Base-by-base conservation (phyloP, 2,888 invertebrate species). In the Scelioninae gen. 1 region DNA sequence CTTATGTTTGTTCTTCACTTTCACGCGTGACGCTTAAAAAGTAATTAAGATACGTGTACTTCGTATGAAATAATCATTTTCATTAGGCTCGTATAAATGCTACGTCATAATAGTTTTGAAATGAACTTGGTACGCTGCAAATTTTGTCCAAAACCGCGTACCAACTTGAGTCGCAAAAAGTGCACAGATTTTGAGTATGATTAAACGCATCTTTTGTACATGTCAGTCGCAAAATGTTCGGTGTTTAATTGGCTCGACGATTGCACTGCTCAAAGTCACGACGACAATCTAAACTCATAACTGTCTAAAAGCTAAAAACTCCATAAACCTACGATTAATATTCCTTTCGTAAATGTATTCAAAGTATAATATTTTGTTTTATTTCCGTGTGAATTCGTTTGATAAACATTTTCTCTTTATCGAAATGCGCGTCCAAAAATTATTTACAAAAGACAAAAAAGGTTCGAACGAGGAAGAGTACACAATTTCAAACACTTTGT, bases 241-340 rank as follows among this genome's bases (percentile, higher is more conserved):
- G 69, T 83, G 81, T 88, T 77, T 79, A 87, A 85, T 51, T 87
- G 80, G 77, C 83, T 88, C 86, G 85, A 89, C 87, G 87, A 92
- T 92, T 92, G 92, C 92, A 92, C 92, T 89, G 90, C 90, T 90
- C 86, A 88, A 88, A 90, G 89, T 90, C 88, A 90, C 87, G 89
- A 90, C 87, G 89, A 89, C 86, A 86, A 87, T 77, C 86, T 89
- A 88, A 90, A 88, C 51, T 16, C 78, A 77, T 71, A 68, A 78
- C 66, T 77, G 66, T 82, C 56, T 77, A 77, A 77, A 77, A 77
- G 72, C 82, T 82, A 82, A 40, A 72, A 80, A 80, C 66, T 43
- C 34, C 13, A 15, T 75, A 69, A 80, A 55, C 6, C 74, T 80
- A 80, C 68, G 60, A 34, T 75, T 62, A 77, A 66, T 56, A 53